These are phyloP conservation scores for Lepidurus couesii DNA, from an alignment of 1,140 invertebrate genomes.

Conservation along the genomic window DNA sequence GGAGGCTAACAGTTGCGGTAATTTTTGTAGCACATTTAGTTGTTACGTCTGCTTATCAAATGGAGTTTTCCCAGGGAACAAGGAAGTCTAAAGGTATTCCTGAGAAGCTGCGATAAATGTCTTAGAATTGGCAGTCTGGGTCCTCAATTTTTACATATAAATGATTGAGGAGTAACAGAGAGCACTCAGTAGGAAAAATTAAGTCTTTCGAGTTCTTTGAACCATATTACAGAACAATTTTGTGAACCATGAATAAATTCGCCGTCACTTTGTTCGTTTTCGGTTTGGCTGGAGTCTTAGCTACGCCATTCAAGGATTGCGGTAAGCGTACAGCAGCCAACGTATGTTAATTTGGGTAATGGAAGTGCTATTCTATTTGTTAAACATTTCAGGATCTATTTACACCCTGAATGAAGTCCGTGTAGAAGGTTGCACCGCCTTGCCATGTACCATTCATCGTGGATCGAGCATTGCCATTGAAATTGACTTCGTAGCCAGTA, in stretches of 20 bases:
- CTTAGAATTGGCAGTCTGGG: neutral
- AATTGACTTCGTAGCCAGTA: slow-evolving; percentile 37
- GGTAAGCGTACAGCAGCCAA: neutral
- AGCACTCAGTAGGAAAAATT: neutral
- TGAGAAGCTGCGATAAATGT: neutral
- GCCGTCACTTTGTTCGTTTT: neutral
- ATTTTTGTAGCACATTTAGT: neutral
- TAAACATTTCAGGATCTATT: slow-evolving; percentile 16
- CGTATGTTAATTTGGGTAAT: neutral
- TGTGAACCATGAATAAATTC: slow-evolving; percentile 2
- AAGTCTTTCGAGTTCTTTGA: neutral
- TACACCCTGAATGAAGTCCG: slow-evolving; percentile 25
- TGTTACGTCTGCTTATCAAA: neutral
- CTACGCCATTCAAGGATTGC: neutral
- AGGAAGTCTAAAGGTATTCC: neutral
- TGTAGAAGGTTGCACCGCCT: slow-evolving; percentile 28
- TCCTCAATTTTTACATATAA: neutral
- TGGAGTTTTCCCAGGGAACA: neutral
- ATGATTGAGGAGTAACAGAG: neutral
- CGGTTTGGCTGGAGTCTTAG: neutral
- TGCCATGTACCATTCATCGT: slow-evolving; percentile 36
- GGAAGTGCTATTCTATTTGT: neutral
- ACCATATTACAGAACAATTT: neutral
- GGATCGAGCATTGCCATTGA: slow-evolving; percentile 37
- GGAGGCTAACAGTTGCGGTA: neutral